A percentile compares a stretch with the other conserved stretches of the same genome.
Conservation (phyloP, 2,113 vertebrate species). For the Antechinus flavipes region DNA sequence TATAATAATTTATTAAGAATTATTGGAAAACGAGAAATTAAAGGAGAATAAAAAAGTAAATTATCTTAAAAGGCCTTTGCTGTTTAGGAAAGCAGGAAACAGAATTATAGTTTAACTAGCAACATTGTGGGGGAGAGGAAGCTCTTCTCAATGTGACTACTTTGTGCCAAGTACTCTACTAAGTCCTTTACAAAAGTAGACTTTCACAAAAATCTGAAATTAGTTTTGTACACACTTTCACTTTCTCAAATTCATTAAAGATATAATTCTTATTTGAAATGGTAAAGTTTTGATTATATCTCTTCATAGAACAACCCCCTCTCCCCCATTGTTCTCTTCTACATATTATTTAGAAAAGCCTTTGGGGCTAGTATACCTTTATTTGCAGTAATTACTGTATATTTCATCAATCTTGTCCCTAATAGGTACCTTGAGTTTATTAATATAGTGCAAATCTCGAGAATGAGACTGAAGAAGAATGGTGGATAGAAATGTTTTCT, state of each 20-base stretch:
- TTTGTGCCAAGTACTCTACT: background rate
- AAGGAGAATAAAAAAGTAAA: background rate
- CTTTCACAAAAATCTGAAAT: background rate
- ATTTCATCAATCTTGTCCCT: slow-evolving; percentile 5
- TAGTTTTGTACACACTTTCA: background rate
- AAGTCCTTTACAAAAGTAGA: background rate
- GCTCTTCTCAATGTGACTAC: background rate
- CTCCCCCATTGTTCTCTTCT: background rate
- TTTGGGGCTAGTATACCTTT: background rate
- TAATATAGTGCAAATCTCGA: slow-evolving; percentile 5
- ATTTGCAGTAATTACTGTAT: background rate
- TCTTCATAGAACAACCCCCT: background rate
- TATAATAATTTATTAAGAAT: background rate
- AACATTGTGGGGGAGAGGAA: background rate
- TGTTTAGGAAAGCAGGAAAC: background rate
- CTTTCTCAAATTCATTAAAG: background rate
- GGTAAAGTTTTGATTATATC: background rate
- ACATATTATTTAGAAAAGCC: background rate
- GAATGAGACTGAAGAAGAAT: background rate
- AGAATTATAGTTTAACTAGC: slow-evolving; percentile 3
- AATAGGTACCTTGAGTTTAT: background rate
- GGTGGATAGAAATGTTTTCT: background rate
- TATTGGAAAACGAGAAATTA: background rate
- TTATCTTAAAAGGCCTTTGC: background rate
- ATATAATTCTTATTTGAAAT: background rate